Evolutionary conservation across 2,113 vertebrate species (phyloP).

Genomic region (Gavia stellata): DNA sequence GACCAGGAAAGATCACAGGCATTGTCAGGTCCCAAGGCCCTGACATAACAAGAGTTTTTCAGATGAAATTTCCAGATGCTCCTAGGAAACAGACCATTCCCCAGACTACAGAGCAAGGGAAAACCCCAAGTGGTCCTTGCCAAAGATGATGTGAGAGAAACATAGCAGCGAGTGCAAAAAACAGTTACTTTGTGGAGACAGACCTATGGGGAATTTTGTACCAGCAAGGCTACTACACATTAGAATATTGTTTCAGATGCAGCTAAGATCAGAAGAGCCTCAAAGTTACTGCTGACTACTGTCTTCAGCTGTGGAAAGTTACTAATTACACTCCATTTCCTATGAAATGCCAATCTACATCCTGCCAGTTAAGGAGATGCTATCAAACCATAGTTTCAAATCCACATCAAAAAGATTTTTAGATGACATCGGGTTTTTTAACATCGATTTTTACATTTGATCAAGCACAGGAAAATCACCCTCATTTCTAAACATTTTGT

Average conservation of each 20-base stretch:
- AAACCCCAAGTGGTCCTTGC: neutral
- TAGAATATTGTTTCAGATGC: neutral
- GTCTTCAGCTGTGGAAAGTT: neutral
- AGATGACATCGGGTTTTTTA: neutral
- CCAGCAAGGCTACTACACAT: neutral
- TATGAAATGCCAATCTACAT: neutral
- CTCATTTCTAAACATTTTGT: neutral
- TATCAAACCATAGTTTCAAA: neutral
- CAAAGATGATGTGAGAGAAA: neutral
- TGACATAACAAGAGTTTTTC: neutral
- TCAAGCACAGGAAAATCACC: neutral
- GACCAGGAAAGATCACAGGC: neutral
- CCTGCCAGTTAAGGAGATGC: neutral
- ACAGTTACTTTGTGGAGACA: neutral
- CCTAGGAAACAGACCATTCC: neutral
- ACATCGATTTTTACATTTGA: neutral
- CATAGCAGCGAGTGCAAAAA: rapidly evolving
- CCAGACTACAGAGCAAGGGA: neutral
- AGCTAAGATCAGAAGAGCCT: neutral
- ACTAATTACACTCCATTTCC: neutral
- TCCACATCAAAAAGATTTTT: neutral
- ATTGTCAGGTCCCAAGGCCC: neutral
- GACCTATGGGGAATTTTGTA: neutral
- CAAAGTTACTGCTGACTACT: neutral
- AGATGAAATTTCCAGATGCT: neutral